Evolutionary conservation across 1,140 invertebrate genomes (phyloP), one percentile per base, ranked within the genome.

Genomic region (Pachyrhynchus sulphureomaculatus): DNA sequence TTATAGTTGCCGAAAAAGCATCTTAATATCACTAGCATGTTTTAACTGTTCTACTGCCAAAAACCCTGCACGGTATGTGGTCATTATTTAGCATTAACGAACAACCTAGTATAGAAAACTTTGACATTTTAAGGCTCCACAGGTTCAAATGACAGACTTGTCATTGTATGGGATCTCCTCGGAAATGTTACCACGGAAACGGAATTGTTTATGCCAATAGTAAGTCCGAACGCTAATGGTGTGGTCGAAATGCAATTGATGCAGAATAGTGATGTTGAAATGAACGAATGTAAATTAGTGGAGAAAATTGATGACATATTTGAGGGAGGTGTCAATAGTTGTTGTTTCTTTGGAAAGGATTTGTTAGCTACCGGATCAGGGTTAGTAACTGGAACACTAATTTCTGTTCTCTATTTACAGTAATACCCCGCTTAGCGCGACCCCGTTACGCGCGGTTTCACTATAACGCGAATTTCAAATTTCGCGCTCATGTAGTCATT

Each of bases 61-160:
- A n/a, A n/a, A n/a, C 23, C 45, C 32, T 37, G 13, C 20, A 24
- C 33, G 26, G 18, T 13, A 26, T 49, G 47, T 41, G 15, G 6
- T 29, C 21, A 23, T 6, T 13, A 24, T 24, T 5, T 24, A 54
- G 39, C 26, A 12, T 41, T 15, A 47, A 21, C 12, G 13, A 37
- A 37, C 8, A 34, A 1, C 5, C 12, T 15, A 49, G 33, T 54
- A 51, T 21, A 51, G 32, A 60, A 51, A n/a, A 15, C 4, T 21
- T 54, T 32, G 29, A 64, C 55, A 66, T 72, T 70, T 71, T 48
- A 73, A 74, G 72, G 72, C 67, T 72, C 71, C 61, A 71, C 66
- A 84, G 88, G 88, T 47, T 89, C 88, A 0, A 89, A 89, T 73
- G 89, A 91, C 74, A 86, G 84, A 69, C 79, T 80, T 1, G 78